Base-by-base conservation (phyloP, 2,888 invertebrate species). In the Limnephilus rhombicus region DNA sequence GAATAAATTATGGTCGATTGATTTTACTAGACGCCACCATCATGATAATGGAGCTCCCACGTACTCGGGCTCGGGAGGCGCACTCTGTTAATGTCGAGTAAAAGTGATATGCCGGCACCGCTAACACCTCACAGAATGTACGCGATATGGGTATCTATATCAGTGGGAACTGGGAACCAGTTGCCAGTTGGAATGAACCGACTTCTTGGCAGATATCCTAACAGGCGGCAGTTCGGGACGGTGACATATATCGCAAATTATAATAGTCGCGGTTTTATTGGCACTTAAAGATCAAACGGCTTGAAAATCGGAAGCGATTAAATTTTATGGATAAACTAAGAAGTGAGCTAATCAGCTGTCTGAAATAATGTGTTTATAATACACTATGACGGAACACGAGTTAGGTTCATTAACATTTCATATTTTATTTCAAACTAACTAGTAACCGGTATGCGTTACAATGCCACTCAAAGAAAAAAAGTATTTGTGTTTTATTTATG, bases 1-100 rank as follows among this genome's bases (percentile, higher is more conserved):
- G 29, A 41, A 86, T 86, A 29, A 86, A 86, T 86, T 86, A 86
- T 45, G 29, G 45, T 45, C 41, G 49, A 86, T 86, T 86, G 86
- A 49, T 86, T 86, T 86, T 86, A 45, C 45, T 49, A 86, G 45
- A 86, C 13, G 49, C 85, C 85, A 86, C 24, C 41, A 18, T 24
- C 86, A 86, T 49, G 49, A 49, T 45, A 37, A 45, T 29, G 83
- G 82, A 24, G 37, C 83, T 83, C 83, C 34, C 85, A 68, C 87
- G 85, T 80, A 81, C 86, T 37, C 90, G 86, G 53, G 24, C 86
- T 37, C 90, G 86, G 53, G 24, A 68, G 9, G n/a, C 45, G 90
- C 92, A 82, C 90, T 90, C 82, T 92, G 90, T 41, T 92, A 85
- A 49, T 45, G 89, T 53, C 85, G 82, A 83, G 83, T 82, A 88